Evolutionary conservation across 2,113 vertebrate species (phyloP).

Genomic region (Erinaceus europaeus): DNA sequence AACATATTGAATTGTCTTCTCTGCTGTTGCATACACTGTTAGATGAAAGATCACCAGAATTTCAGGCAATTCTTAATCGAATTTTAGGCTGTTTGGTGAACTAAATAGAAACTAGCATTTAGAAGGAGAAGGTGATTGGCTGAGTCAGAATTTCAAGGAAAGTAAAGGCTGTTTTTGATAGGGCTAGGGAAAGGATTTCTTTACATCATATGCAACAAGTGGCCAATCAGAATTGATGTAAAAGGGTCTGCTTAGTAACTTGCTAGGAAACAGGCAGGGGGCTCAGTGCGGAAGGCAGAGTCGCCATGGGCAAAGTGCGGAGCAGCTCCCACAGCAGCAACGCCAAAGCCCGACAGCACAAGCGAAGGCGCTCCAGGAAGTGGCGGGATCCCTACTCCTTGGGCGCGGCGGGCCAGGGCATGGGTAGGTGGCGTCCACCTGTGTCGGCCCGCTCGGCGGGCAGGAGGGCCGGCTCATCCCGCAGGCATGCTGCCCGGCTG

Average conservation of each 20-base stretch:
- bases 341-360: not conserved
- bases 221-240: not conserved
- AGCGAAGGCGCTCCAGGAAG: not conserved
- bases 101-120: not conserved
- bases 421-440: not conserved
- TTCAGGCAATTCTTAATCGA: no score
- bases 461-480: accelerated
- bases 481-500: not conserved
- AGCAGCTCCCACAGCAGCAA: no score
- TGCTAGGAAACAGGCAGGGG: not conserved
- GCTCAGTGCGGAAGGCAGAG: not conserved
- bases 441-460: not conserved
- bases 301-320: not conserved
- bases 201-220: constrained; percentile 1
- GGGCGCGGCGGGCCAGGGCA: not conserved
- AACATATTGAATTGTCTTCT: no score
- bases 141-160: no score
- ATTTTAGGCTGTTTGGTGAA: no score
- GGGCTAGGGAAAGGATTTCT: not conserved
- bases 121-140: not conserved
- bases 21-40: no score
- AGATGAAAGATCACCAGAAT: no score
- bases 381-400: no score
- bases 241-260: not conserved
- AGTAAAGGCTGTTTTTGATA: not conserved